Conservation (phyloP, 2,797 vertebrate species). For the Aselliscus stoliczkanus region DNA sequence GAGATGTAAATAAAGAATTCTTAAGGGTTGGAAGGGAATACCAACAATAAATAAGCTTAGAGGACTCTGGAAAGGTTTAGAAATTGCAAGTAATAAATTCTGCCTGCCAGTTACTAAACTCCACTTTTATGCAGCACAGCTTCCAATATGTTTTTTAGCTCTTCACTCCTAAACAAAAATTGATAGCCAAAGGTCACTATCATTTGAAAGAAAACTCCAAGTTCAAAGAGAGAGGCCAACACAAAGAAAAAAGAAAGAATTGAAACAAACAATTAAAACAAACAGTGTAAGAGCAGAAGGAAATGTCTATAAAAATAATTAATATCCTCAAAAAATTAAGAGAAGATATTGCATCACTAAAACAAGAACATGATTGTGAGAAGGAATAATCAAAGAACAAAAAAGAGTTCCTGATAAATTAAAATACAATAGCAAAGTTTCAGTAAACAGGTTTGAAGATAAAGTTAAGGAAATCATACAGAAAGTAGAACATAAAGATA, state of each 20-base stretch:
- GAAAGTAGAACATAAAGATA: background rate
- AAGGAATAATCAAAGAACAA: background rate
- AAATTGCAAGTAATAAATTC: background rate
- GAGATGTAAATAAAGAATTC: background rate
- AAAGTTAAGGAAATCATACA: background rate
- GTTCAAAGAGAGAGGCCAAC: background rate
- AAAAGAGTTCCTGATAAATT: background rate
- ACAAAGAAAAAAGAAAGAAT: background rate
- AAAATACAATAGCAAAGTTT: background rate
- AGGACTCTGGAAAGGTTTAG: background rate
- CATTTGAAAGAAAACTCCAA: background rate
- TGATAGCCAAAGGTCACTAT: background rate
- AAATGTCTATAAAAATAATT: slow-evolving; percentile 6
- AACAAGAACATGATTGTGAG: background rate
- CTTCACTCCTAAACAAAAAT: background rate
- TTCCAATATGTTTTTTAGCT: background rate
- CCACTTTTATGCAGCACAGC: background rate
- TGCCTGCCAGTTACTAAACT: background rate
- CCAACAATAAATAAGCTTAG: background rate
- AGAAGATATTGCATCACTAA: background rate
- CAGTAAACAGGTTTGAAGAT: background rate
- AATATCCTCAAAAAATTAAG: background rate
- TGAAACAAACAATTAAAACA: background rate
- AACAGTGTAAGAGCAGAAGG: background rate
- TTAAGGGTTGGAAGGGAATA: background rate